phyloP scores from a whole-genome alignment of 1,140 invertebrate genomes.

The Drosophila tristis region DNA sequence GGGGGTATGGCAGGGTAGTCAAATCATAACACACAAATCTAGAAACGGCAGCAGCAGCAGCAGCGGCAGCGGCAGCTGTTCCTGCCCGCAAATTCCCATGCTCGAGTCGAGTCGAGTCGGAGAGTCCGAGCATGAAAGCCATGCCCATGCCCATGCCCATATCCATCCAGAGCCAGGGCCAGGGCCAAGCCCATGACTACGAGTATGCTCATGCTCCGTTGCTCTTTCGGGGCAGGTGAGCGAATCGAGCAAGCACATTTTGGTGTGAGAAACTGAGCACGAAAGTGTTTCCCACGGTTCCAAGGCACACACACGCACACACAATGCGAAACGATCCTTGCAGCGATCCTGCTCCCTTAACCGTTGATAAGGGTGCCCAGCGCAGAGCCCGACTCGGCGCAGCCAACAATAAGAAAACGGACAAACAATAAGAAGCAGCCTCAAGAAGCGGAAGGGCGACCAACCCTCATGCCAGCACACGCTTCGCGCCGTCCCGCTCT shows the following conservation, averaged over 20 bases:
- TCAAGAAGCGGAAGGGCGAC: constrained; percentile 70
- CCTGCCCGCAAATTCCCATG: constrained; percentile 63
- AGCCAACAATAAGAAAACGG: constrained; percentile 68
- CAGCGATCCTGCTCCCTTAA: constrained; percentile 67
- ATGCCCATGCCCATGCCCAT: constrained; percentile 68
- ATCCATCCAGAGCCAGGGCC: constrained; percentile 1
- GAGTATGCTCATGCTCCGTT: constrained; percentile 40
- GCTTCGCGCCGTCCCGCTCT: constrained; percentile 38
- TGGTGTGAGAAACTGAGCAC: constrained; percentile 82
- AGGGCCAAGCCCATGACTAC: neutral
- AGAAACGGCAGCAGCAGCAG: constrained; percentile 63
- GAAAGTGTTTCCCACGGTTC: constrained; percentile 82
- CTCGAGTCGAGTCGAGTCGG: constrained; percentile 9
- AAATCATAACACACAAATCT: constrained; percentile 81
- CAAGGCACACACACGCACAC: constrained; percentile 16
- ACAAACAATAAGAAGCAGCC: constrained; percentile 70
- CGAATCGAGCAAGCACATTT: constrained; percentile 61
- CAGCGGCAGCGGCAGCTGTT: constrained; percentile 54
- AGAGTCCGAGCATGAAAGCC: neutral
- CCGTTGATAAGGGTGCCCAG: constrained; percentile 67
- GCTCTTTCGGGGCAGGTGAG: constrained; percentile 81
- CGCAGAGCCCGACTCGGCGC: no score
- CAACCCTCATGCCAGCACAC: constrained; percentile 76
- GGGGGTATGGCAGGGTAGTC: constrained; percentile 38
- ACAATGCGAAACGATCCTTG: constrained; percentile 56